Evolutionary conservation across 2,113 vertebrate genomes (phyloP), one percentile per base, ranked within the genome.

Genomic region (Colossoma macropomum): DNA sequence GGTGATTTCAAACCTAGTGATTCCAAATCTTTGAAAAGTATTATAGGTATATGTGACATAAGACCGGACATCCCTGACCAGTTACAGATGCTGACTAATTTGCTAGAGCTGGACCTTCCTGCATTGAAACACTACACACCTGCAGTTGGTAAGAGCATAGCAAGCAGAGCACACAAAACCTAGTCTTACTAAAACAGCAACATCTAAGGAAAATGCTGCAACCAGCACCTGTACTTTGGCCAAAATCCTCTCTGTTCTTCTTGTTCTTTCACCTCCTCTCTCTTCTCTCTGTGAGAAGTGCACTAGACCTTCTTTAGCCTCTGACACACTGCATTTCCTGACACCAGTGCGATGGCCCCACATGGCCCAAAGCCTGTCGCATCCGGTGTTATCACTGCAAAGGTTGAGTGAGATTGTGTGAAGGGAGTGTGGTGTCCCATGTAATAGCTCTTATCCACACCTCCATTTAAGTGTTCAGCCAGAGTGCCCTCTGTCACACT

Each of bases 361-460:
- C 34, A 16, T 45, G 34, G 17, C 19, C 25, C 8, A 25, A n/a
- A 71, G 34, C 38, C 34, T 28, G 13, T 45, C 38, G 2, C 0
- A 16, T 23, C 30, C 32, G 10, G 30, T 34, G 66, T 34, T 21
- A 21, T 34, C 66, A 34, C 66, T 38, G 66, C 66, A 9, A n/a
- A 10, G 32, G 17, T 17, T 38, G 28, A 34, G 6, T 27, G 59
- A 27, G 59, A n/a, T 59, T n/a, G 56, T 59, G 56, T 59, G 63
- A 66, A 17, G 66, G 66, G 66, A 69, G 30, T 19, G 28, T 69
- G 17, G 66, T 21, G 27, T 28, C 27, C 25, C 27, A 3, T 15
- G 63, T 66, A 66, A 66, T 62, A 62, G 59, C 59, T 62, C 15
- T 23, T 27, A 62, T 66, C 63, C 63, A 66, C 63, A 66, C 63